These are phyloP conservation scores for Orcinus orca DNA, from an alignment of 2,113 vertebrate species.

Conservation along the genomic window DNA sequence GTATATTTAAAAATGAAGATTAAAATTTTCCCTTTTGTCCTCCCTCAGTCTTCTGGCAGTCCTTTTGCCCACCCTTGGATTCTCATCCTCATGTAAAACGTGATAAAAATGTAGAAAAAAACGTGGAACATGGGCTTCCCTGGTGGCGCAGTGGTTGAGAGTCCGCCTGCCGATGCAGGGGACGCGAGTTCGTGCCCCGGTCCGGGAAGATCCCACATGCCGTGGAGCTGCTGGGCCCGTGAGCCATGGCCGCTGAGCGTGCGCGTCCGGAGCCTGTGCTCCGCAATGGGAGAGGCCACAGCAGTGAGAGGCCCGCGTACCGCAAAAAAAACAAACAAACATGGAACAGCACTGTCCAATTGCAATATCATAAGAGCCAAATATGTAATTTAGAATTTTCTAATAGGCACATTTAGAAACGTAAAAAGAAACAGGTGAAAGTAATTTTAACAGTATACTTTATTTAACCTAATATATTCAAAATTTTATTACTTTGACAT, in stretches of 20 bases:
- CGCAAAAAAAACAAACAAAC: background rate
- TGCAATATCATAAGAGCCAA: background rate
- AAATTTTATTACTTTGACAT: background rate
- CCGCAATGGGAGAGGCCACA: too few species aligned
- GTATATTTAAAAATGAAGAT: constrained; percentile 38
- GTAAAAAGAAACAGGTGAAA: constrained; percentile 3
- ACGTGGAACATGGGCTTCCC: background rate
- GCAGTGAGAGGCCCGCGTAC: too few species aligned
- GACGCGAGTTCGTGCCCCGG: too few species aligned
- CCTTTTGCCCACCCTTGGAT: background rate
- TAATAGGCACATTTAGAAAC: background rate
- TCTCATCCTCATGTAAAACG: background rate
- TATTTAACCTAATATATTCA: background rate
- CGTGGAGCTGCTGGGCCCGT: too few species aligned
- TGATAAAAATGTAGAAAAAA: constrained; percentile 35
- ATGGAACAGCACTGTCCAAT: background rate
- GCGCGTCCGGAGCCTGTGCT: too few species aligned
- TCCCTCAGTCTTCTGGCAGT: background rate
- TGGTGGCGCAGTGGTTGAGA: too few species aligned
- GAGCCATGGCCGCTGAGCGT: too few species aligned
- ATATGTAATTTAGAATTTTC: background rate
- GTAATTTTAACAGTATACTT: background rate
- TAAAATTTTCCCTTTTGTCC: background rate
- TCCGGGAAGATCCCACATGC: too few species aligned
- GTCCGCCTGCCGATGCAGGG: too few species aligned